Conservation (phyloP, 2,797 vertebrate genomes). For the Helarctos malayanus region DNA sequence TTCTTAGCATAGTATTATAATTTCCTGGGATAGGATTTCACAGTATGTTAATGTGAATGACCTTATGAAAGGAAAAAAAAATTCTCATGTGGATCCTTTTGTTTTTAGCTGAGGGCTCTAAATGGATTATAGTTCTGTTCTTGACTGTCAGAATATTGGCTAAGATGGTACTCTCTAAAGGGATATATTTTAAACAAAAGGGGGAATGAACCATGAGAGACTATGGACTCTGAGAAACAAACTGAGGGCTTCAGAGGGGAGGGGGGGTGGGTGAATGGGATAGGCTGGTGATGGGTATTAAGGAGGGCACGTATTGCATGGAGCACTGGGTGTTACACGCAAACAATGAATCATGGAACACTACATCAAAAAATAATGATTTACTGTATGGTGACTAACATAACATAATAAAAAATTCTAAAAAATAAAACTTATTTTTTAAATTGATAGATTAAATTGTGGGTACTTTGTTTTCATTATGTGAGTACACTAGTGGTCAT, state of each 20-base stretch:
- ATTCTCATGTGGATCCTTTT: conserved; percentile 17
- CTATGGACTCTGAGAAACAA: too few relatives aligned
- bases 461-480: neutral
- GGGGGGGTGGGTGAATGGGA: too few relatives aligned
- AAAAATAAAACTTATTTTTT: neutral
- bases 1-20: neutral
- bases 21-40: neutral
- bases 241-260: too few relatives aligned
- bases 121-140: neutral
- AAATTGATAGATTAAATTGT: neutral
- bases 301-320: too few relatives aligned
- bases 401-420: too few relatives aligned
- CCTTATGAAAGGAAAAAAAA: conserved; percentile 41
- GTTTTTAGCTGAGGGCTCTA: neutral
- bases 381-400: too few relatives aligned
- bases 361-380: too few relatives aligned
- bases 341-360: too few relatives aligned
- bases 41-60: conserved; percentile 38
- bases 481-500: neutral
- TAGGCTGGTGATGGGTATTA: too few relatives aligned
- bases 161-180: conserved; percentile 2
- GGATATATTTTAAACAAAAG: neutral
- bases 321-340: too few relatives aligned
- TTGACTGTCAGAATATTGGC: conserved; percentile 48
- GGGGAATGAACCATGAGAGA: too few relatives aligned